phyloP scores from a whole-genome alignment of 2,797 vertebrate species.

The Hippocampus kuda region DNA sequence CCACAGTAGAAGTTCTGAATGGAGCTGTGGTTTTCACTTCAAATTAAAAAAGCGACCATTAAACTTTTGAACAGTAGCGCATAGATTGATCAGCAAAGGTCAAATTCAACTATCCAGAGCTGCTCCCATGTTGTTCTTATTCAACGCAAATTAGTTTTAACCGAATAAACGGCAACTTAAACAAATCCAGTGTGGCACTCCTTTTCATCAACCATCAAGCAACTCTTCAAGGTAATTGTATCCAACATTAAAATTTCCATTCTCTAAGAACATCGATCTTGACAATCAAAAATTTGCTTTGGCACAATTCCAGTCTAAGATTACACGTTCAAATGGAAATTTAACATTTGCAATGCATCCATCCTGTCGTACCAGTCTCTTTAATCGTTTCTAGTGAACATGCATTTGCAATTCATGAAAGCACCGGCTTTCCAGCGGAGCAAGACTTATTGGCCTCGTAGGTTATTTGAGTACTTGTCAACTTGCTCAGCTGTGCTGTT shows the following conservation, averaged over 20 bases:
- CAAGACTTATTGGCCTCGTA: background rate
- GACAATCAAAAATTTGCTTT: background rate
- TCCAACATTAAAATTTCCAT: background rate
- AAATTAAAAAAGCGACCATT: too few relatives aligned
- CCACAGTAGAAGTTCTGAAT: too few relatives aligned
- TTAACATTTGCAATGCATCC: too few relatives aligned
- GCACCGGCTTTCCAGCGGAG: background rate
- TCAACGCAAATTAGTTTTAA: background rate
- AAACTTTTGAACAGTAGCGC: too few relatives aligned
- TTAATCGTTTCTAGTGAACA: background rate
- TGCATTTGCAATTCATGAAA: background rate
- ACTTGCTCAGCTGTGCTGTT: constrained; percentile 11
- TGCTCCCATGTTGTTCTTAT: background rate
- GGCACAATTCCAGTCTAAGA: background rate
- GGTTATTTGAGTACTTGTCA: constrained; percentile 2
- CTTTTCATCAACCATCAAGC: background rate
- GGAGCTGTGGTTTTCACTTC: too few relatives aligned
- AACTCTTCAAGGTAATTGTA: background rate
- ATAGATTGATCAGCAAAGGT: too few relatives aligned
- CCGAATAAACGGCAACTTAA: background rate
- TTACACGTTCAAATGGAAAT: background rate
- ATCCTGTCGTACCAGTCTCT: background rate
- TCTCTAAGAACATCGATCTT: background rate
- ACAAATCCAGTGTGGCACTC: background rate
- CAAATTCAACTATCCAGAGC: background rate